Evolutionary conservation across 2,797 vertebrate genomes (phyloP), one percentile per base, ranked within the genome.

Genomic region (Pelodytes ibericus): DNA sequence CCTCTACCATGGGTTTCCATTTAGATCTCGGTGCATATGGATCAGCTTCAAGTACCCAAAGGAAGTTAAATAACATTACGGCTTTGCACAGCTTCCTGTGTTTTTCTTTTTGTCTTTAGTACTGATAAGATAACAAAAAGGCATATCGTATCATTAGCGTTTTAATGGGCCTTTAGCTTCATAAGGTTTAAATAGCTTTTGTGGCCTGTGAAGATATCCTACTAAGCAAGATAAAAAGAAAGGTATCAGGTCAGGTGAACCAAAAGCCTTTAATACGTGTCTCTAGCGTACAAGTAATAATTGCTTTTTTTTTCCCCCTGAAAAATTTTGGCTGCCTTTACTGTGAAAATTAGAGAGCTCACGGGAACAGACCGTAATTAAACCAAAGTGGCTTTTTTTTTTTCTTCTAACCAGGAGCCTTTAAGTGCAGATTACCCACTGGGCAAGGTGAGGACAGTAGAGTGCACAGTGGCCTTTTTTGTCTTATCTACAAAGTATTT

Each of bases 141-240:
- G 29, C 41, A 18, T 53, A 70, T 41, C n/a, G 25, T 27, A 27
- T 75, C 47, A 75, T 51, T 69, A 69, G 2, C 47, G 56, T 27
- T 47, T n/a, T 75, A 75, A 69, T 41, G 74, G 24, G 30, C 47
- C 61, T 62, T 76, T 75, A 62, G 11, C 1, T 25, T 18, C n/a
- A 30, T 36, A 24, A 33, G 31, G 60, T 62, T 36, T 70, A 44
- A 70, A 63, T 39, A 49, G 20, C 73, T 60, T 30, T 16, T 51
- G 16, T n/a, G 65, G 30, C 44, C 44, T 69, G 57, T 53, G 41
- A 75, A 62, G 47, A 61, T 69, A 22, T n/a, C 25, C 18, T 29
- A 39, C 57, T 30, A 62, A 62, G 58, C 15, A 15, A n/a, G 15
- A 63, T 63, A 44, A 75, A 62, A 51, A 51, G 53, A 33, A 27